Conservation (phyloP, 2,888 invertebrate species). For the Pyralis farinalis region DNA sequence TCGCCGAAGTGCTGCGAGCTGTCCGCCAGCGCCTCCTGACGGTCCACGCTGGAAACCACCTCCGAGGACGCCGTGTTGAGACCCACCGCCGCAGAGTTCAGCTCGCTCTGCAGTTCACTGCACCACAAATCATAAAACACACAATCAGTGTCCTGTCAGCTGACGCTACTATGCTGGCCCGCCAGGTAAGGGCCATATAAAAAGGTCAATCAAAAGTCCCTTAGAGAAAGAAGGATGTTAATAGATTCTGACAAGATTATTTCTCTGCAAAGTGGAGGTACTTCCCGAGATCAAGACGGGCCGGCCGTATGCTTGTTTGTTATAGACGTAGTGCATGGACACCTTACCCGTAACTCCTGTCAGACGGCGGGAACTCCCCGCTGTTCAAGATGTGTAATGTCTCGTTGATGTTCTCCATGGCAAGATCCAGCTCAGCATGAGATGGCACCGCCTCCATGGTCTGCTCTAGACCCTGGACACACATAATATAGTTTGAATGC, state of each 20-base stretch:
- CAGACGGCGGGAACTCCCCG: constrained; percentile 88
- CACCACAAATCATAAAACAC: background rate
- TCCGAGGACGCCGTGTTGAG: constrained; percentile 90
- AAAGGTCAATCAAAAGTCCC: too few relatives aligned
- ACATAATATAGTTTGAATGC: background rate
- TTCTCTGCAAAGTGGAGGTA: too few relatives aligned
- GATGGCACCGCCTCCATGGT: constrained; percentile 94
- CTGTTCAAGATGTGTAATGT: constrained; percentile 86
- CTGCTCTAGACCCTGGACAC: constrained; percentile 75
- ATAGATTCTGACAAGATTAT: too few relatives aligned
- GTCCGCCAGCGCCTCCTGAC: constrained; percentile 85
- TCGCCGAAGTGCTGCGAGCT: constrained; percentile 89
- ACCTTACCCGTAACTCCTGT: constrained; percentile 85
- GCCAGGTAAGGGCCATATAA: too few relatives aligned
- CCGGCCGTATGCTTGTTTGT: too few relatives aligned
- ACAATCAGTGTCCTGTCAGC: background rate
- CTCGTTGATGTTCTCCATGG: constrained; percentile 90
- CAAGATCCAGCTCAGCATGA: constrained; percentile 95
- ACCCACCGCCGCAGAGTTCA: constrained; percentile 91
- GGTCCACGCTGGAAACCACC: constrained; percentile 89
- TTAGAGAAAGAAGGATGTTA: too few relatives aligned
- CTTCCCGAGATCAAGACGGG: too few relatives aligned
- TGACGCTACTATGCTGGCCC: too few relatives aligned
- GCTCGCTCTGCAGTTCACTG: constrained; percentile 91
- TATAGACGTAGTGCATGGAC: too few relatives aligned